Conservation (phyloP, 2,113 vertebrate genomes). For the Triplophysa tibetana region DNA sequence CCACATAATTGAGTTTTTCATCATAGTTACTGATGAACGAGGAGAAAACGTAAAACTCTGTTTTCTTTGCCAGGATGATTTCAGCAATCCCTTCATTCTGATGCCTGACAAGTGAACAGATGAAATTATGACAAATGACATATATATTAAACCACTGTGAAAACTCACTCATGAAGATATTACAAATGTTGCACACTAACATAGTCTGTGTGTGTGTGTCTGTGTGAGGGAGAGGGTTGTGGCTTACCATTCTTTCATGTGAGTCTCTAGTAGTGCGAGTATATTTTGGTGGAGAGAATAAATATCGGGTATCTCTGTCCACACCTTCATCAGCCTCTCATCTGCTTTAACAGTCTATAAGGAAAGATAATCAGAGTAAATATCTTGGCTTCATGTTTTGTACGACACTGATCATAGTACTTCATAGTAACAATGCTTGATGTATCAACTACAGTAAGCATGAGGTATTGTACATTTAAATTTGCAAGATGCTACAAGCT, state of each 20-base stretch:
- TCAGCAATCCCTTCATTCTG: conserved; percentile 52
- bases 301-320: conserved; percentile 48
- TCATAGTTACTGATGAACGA: conserved; percentile 51
- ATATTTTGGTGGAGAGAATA: conserved; percentile 45
- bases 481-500: no score
- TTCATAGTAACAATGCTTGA: no score
- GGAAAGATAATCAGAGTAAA: not conserved
- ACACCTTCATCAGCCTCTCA: conserved; percentile 43
- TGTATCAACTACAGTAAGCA: no score
- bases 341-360: conserved; percentile 40
- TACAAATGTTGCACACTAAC: not conserved
- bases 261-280: conserved; percentile 41
- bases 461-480: no score
- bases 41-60: conserved; percentile 46
- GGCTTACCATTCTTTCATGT: conserved; percentile 51
- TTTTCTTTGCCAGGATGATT: conserved; percentile 47
- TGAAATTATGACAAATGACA: not conserved
- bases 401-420: no score
- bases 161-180: no score
- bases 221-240: not conserved
- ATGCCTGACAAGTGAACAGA: conserved; percentile 31
- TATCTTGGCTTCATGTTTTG: not conserved
- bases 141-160: not conserved
- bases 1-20: conserved; percentile 37
- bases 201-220: not conserved